Conservation (phyloP, 2,888 invertebrate genomes). For the Phyllotreta cruciferae region DNA sequence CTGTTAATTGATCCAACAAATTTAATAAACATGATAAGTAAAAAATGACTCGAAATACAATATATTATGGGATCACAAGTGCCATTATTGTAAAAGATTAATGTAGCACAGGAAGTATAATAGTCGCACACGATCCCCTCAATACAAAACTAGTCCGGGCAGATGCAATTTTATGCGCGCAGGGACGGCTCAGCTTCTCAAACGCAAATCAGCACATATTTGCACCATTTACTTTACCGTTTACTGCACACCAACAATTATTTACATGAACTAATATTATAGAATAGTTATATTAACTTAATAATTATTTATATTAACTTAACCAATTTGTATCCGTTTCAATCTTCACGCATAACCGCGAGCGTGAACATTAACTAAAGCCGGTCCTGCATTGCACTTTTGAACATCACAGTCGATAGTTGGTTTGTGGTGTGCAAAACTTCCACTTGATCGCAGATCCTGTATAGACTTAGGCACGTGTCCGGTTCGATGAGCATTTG, state of each 20-base stretch:
- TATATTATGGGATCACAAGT: conserved; percentile 28
- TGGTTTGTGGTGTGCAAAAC: conserved; percentile 39
- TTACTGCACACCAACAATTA: too few relatives aligned
- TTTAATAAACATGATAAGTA: too few relatives aligned
- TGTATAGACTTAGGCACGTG: conserved; percentile 37
- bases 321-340: too few relatives aligned
- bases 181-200: background rate
- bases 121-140: conserved; percentile 32
- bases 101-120: conserved; percentile 36
- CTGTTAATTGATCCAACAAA: too few relatives aligned
- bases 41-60: background rate
- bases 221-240: too few relatives aligned
- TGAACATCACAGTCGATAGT: conserved; percentile 30
- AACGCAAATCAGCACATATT: background rate
- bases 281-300: too few relatives aligned
- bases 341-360: too few relatives aligned
- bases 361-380: too few relatives aligned
- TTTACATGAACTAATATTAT: too few relatives aligned
- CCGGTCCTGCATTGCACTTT: conserved; percentile 1
- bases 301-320: too few relatives aligned
- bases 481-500: conserved; percentile 42
- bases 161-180: conserved; percentile 27
- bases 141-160: conserved; percentile 24
- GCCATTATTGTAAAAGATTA: conserved; percentile 38
- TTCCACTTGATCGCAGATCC: conserved; percentile 42